phyloP scores from a whole-genome alignment of 2,888 invertebrate species.

The Cataglyphis altisquamis region DNA sequence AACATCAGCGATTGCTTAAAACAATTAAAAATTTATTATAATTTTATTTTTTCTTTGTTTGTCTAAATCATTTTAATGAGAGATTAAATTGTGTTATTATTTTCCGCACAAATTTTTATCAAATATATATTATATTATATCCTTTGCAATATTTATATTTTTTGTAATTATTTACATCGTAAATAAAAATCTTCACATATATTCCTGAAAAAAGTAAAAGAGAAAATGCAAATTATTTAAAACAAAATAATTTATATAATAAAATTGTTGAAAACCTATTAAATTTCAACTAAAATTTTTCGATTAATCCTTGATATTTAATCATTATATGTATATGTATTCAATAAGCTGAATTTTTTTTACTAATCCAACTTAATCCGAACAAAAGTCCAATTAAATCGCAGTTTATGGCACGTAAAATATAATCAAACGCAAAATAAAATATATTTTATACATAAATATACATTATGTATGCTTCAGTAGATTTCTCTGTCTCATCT shows the following conservation, averaged over 20 bases:
- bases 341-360: background rate
- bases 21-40: background rate
- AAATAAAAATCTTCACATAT: background rate
- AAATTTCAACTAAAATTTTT: background rate
- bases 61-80: background rate
- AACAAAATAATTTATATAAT: background rate
- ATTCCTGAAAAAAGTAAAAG: background rate
- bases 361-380: background rate
- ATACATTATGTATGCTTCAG: background rate
- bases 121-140: background rate
- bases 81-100: background rate
- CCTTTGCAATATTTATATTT: background rate
- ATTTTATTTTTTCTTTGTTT: background rate
- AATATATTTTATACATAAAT: background rate
- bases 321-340: background rate
- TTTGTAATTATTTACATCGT: background rate
- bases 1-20: background rate
- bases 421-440: background rate
- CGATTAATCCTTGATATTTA: background rate
- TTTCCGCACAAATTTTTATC: background rate
- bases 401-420: background rate
- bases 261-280: conserved; percentile 2
- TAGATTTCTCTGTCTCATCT: background rate
- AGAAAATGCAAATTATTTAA: background rate
- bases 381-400: background rate